Base-by-base conservation (phyloP, 1,140 invertebrate genomes). In the Harpegnathos saltator region DNA sequence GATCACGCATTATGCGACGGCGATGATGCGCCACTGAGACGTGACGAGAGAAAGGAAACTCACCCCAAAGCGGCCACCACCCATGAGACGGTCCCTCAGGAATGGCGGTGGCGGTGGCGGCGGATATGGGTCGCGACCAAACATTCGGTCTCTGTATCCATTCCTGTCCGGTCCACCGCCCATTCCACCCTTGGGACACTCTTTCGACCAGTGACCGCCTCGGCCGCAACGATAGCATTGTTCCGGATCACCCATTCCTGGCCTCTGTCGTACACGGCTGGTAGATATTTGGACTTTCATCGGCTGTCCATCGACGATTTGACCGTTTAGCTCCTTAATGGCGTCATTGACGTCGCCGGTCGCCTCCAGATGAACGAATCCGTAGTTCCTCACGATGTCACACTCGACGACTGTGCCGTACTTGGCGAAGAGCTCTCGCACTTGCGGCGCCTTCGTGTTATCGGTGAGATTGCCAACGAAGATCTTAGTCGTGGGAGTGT, bases 121-220 rank as follows among this genome's bases (percentile, higher is more conserved):
- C 89, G 96, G 96, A 94, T 97, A 98, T 82, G 97, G 97, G 93
- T 97, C 97, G 90, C 97, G 96, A 93, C 96, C 96, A 94, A 97
- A 97, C 95, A 97, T 97, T 84, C 97, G 96, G 93, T 97, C 97
- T 91, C 97, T 96, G 95, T 97, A 97, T 88, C 96, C 96, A 92
- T 97, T 97, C 91, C 97, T 96, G 71, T 94, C 94, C 4, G 93
- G 94, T 90, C 96, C 96, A 90, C 96, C 96, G 84, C 96, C 96
- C 93, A 96, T 95, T 83, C 96, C 96, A 33, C 93, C 93, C 91
- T 96, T 96, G 80, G 97, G 97, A 94, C 98, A 98, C 94, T 98
- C 97, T 95, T 98, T 98, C 87, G 97, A 98, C 98, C 98, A 99
- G 95, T 99, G 98, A 85, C 98, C 98, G 90, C 97, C 97, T 93